phyloP scores from a whole-genome alignment of 1,140 invertebrate species.

The Rhyzopertha dominica region DNA sequence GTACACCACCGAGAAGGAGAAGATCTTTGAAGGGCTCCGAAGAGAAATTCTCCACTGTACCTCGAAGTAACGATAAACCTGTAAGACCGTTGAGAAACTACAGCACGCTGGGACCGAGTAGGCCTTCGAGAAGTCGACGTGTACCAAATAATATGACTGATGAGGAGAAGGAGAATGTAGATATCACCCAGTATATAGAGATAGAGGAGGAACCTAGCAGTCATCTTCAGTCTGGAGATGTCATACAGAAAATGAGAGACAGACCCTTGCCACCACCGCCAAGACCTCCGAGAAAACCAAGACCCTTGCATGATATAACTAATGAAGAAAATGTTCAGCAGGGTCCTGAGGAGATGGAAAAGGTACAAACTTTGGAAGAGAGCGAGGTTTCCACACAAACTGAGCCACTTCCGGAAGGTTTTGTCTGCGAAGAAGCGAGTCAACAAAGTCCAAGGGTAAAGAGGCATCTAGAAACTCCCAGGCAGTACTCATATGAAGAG shows the following conservation, averaged over 20 bases:
- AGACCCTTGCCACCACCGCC: slow-evolving; percentile 77
- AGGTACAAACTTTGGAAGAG: slow-evolving; percentile 50
- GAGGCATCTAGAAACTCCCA: slow-evolving; percentile 50
- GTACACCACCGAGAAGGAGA: slow-evolving; percentile 45
- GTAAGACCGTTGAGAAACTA: slow-evolving; percentile 59
- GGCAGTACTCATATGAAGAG: slow-evolving; percentile 31
- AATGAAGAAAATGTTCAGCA: slow-evolving; percentile 25
- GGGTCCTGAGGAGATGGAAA: slow-evolving; percentile 28
- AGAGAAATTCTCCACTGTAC: slow-evolving; percentile 52
- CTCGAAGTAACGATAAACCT: slow-evolving; percentile 44
- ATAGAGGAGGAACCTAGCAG: slow-evolving; percentile 56
- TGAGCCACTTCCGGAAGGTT: slow-evolving; percentile 71
- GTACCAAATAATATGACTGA: slow-evolving; percentile 49
- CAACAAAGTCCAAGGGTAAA: slow-evolving; percentile 42
- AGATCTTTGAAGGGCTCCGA: slow-evolving; percentile 37
- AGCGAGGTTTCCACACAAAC: slow-evolving; percentile 75
- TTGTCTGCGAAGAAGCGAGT: slow-evolving; percentile 60
- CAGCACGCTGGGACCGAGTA: slow-evolving; percentile 59
- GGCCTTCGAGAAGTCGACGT: slow-evolving; percentile 51
- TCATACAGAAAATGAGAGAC: slow-evolving; percentile 73
- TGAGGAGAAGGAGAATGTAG: slow-evolving; percentile 45
- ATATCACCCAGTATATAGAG: slow-evolving; percentile 56
- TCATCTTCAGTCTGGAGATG: slow-evolving; percentile 62
- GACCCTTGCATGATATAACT: slow-evolving; percentile 40
- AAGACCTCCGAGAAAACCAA: slow-evolving; percentile 60